phyloP scores from a whole-genome alignment of 2,113 vertebrate species.

The Phyllostomus discolor region DNA sequence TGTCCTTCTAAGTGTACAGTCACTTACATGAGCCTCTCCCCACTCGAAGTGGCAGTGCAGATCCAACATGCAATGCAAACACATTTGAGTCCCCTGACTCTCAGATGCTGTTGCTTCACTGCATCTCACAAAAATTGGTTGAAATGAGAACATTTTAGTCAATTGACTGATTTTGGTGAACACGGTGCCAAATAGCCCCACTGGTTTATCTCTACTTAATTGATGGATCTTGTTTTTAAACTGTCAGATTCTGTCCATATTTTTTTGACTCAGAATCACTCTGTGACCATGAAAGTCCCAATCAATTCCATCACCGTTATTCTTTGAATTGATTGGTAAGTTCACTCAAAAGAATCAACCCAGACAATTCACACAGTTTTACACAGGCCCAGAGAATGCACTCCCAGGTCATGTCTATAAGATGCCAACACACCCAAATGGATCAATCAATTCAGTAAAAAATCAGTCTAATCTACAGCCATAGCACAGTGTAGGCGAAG shows the following conservation, averaged over 20 bases:
- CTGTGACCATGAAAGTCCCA: neutral
- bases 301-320: neutral
- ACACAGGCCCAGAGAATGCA: conserved; percentile 22
- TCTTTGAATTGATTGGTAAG: conserved; percentile 43
- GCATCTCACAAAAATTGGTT: neutral
- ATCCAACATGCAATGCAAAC: neutral
- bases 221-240: conserved; percentile 31
- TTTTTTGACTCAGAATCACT: conserved; percentile 44
- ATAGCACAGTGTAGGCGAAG: neutral
- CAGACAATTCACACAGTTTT: neutral
- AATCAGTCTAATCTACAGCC: neutral
- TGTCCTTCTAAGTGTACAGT: neutral
- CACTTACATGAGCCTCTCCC: neutral
- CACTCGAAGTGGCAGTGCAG: neutral
- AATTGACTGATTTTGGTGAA: neutral
- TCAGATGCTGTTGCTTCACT: neutral
- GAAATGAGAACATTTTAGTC: conserved; percentile 29
- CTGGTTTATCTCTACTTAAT: conserved; percentile 11
- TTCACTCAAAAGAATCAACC: conserved; percentile 16
- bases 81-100: neutral
- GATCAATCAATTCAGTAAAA: neutral
- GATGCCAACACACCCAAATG: neutral
- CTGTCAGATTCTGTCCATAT: neutral
- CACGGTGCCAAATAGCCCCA: neutral
- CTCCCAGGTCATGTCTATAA: neutral